Base-by-base conservation (phyloP, 2,797 vertebrate genomes). In the Ataeniobius toweri region DNA sequence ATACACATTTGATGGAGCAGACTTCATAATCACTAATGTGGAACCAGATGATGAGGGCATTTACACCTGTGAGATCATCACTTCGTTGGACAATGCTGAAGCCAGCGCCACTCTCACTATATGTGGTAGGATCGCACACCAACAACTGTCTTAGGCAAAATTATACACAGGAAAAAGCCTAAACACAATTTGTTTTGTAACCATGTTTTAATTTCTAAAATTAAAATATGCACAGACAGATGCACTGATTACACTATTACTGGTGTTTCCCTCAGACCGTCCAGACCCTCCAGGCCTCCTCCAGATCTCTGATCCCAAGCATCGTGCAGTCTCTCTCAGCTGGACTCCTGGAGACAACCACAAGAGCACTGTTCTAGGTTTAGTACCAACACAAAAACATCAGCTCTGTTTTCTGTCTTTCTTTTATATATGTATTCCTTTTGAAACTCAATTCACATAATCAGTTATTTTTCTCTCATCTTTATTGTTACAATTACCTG, bases 51-150 rank as follows among this genome's bases (percentile, higher is more conserved):
- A 99, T 79, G 95, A 97, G 86, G 97, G 95, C 0, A 82, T 93
- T 55, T 98, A 98, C 85, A 96, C 93, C 75, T 99, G 97, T 81
- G 91, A 97, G 75, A 95, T 96, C 74, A 94, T 95, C 83, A 97
- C 96, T 1, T 88, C 84, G 7, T 88, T 97, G 89, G 97, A 99
- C 55, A 71, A 89, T 51, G 96, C 94, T 7, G 92, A 96, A 88
- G 95, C 94, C 71, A 95, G 84, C 6, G 96, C 95, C 10, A 94
- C 92, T 73, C 96, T 99, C 71, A 94, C 95, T 70, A 93, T 98
- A 71, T 95, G 96, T 72, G 97, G 97, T 97, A 92, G 93, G 96
- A 77, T 74, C n/a, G 61, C 12, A 65, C 7, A 59, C 3, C 31
- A n/a, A 5, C 3, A n/a, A 22, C 16, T 44, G 22, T 24, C 63